A percentile compares a stretch with the other conserved stretches of the same genome.
These are phyloP conservation scores for Molanna angustata DNA, from an alignment of 2,888 invertebrate species.

Conservation along the genomic window DNA sequence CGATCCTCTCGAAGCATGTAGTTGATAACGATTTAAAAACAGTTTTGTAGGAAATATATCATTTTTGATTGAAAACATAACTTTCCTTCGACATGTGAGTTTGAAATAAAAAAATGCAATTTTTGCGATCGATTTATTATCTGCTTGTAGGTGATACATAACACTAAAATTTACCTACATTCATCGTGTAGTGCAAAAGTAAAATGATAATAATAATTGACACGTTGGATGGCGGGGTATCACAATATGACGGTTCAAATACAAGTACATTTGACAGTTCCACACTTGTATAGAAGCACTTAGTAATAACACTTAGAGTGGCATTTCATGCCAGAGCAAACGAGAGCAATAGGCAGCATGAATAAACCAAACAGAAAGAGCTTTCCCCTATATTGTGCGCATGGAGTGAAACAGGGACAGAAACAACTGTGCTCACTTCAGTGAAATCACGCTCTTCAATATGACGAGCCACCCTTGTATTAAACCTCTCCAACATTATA, in stretches of 20 bases:
- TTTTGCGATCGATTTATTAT: too few relatives aligned
- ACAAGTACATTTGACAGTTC: conserved; percentile 6
- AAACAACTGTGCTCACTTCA: not conserved
- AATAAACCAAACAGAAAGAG: not conserved
- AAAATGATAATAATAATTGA: too few relatives aligned
- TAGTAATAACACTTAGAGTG: conserved; percentile 3
- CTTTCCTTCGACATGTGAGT: too few relatives aligned
- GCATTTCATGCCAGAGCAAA: conserved; percentile 8
- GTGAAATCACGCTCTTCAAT: not conserved
- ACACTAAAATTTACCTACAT: too few relatives aligned
- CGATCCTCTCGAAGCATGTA: too few relatives aligned
- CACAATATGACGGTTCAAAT: not conserved
- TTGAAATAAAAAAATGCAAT: too few relatives aligned
- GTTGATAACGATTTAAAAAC: too few relatives aligned
- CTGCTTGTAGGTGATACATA: too few relatives aligned
- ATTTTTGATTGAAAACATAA: too few relatives aligned
- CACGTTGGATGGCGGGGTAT: too few relatives aligned
- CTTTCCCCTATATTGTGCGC: not conserved
- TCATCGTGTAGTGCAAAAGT: conserved; percentile 17
- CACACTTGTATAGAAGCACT: not conserved
- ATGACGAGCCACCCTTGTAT: conserved; percentile 8
- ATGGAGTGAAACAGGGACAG: not conserved
- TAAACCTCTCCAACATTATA: conserved; percentile 1
- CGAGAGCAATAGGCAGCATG: not conserved
- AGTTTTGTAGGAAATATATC: too few relatives aligned